Evolutionary conservation across 2,797 vertebrate species (phyloP).

Genomic region (Acestrorhynchus altus): DNA sequence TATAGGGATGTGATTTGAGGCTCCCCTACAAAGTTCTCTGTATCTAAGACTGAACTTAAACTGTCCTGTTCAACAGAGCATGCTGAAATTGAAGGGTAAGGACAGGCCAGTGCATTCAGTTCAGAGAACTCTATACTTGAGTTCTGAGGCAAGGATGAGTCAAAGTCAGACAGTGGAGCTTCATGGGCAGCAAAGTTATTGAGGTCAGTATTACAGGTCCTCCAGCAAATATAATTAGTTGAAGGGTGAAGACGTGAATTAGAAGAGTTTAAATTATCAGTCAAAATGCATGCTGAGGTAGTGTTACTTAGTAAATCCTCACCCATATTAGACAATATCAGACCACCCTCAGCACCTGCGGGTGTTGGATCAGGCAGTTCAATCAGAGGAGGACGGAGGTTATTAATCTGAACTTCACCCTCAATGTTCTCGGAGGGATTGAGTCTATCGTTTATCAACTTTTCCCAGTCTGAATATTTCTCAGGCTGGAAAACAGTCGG

Average conservation of each 20-base stretch:
- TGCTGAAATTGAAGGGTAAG: constrained; percentile 18
- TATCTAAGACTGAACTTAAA: neutral
- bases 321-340: neutral
- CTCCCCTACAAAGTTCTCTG: neutral
- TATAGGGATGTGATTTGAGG: neutral
- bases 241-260: constrained; percentile 19
- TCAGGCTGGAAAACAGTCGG: constrained; percentile 57
- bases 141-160: constrained; percentile 44
- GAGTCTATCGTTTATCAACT: constrained; percentile 87
- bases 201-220: constrained; percentile 35
- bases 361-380: constrained; percentile 24
- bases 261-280: constrained; percentile 9
- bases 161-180: constrained; percentile 12
- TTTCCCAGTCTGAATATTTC: constrained; percentile 74
- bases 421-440: constrained; percentile 68
- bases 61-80: constrained; percentile 8
- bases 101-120: constrained; percentile 45
- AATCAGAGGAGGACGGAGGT: neutral
- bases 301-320: neutral
- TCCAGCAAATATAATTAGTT: constrained; percentile 22
- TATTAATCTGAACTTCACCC: constrained; percentile 39
- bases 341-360: constrained; percentile 14
- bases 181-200: neutral
- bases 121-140: constrained; percentile 49
- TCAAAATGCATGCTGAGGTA: constrained; percentile 26